A percentile compares a stretch with the other conserved stretches of the same genome.
These are phyloP conservation scores for Callimorpha dominula DNA, from an alignment of 2,888 invertebrate genomes.

Conservation along the genomic window DNA sequence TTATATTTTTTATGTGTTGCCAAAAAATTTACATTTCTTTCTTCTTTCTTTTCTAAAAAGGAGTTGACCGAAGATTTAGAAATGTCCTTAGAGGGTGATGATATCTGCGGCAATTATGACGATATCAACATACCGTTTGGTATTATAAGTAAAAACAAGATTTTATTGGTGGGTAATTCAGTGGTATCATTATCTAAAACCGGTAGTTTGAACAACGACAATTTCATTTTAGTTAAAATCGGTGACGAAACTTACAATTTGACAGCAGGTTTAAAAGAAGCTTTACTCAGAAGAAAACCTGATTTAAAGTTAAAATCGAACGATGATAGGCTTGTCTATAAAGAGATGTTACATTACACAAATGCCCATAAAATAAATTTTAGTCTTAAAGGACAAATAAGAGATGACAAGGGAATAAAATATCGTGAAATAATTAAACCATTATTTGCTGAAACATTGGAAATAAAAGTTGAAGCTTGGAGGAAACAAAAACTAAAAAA, in stretches of 20 bases:
- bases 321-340: constrained; percentile 26
- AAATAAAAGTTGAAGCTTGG: constrained; percentile 17
- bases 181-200: constrained; percentile 14
- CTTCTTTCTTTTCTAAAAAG: no score
- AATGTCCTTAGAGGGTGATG: no score
- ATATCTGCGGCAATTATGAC: no score
- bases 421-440: constrained; percentile 1
- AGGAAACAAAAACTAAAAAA: constrained; percentile 21
- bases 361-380: constrained; percentile 5
- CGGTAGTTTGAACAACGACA: background rate
- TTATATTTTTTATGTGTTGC: no score
- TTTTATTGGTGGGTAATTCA: constrained; percentile 24
- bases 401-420: constrained; percentile 12
- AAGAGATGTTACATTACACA: constrained; percentile 20
- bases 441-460: background rate
- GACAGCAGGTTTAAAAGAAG: constrained; percentile 24
- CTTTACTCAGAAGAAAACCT: constrained; percentile 22
- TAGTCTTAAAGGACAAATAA: constrained; percentile 1
- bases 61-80: no score
- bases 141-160: no score
- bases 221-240: background rate
- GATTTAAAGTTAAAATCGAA: constrained; percentile 12
- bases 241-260: background rate
- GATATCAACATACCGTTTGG: no score
- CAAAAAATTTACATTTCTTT: no score